Base-by-base conservation (phyloP, 2,113 vertebrate species). In the Myrmophylax atrothorax region DNA sequence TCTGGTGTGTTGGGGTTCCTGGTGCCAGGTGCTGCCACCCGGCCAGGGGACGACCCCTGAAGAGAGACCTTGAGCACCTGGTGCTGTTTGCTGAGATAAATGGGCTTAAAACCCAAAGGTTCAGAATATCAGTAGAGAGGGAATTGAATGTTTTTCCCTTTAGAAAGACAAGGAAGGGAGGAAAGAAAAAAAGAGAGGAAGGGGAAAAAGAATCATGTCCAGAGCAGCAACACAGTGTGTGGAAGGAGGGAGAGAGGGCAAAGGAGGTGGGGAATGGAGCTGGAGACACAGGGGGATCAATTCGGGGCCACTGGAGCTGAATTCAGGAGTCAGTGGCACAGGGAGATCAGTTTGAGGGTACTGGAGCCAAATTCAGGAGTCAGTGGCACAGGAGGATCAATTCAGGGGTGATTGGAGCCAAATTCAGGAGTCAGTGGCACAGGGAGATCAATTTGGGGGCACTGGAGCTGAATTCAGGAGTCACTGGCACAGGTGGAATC, bases 81-180 rank as follows among this genome's bases (percentile, higher is more conserved):
- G 5, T 18, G 68, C 52, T 63, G 16, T 5, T 62, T 15, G 2
- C 67, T 73, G 85, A 3, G 46, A 16, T 18, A 81, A 60, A 6
- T 25, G 20, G 33, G 11, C 26, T 5, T 25, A 49, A n/a, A 42
- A 37, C 2, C 1, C 18, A 5, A 42, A 46, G 5, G 3, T 37
- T 56, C 23, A 15, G 40, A 52, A 12, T 9, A 28, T 3, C 49
- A 33, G 0, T 0, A 0, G 1, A 11, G 38, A 18, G 22, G 26
- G 46, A 15, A 18, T 14, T 26, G 3, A 6, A 2, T 29, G 53
- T 1, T 3, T 5, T 15, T 73, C 5, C 14, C 33, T 62, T 18
- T 10, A 7, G 38, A 12, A 29, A 37, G 26, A 1, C 7, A 13
- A 23, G n/a, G 66, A 7, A 6, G 28, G 9, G 33, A 33, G 3